Conservation (phyloP, 2,113 vertebrate species). For the Trematomus loennbergii region DNA sequence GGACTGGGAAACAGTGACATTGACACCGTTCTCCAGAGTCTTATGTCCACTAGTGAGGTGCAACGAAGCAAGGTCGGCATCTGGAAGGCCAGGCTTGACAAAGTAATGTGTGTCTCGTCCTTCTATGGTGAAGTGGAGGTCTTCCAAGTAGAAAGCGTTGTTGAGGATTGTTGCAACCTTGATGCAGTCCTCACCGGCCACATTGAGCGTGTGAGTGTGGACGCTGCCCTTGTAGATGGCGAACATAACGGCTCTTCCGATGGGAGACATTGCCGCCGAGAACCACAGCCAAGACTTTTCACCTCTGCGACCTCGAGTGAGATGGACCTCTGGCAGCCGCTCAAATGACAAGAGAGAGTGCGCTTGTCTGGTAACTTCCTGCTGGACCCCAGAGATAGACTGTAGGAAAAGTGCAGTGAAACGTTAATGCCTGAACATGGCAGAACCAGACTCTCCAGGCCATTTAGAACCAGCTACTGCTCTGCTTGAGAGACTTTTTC, state of each 20-base stretch:
- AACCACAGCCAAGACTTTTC: slow-evolving; percentile 98
- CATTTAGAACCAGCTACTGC: slow-evolving; percentile 68
- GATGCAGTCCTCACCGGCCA: slow-evolving; percentile 97
- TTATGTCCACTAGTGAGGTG: slow-evolving; percentile 94
- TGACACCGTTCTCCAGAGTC: slow-evolving; percentile 96
- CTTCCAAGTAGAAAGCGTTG: slow-evolving; percentile 96
- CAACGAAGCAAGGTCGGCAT: slow-evolving; percentile 93
- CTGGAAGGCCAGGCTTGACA: slow-evolving; percentile 94
- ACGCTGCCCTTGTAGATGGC: slow-evolving; percentile 95
- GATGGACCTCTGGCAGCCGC: slow-evolving; percentile 93
- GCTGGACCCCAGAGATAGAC: slow-evolving; percentile 97
- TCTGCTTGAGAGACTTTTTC: slow-evolving; percentile 64
- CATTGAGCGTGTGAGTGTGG: slow-evolving; percentile 94
- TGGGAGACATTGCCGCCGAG: slow-evolving; percentile 92
- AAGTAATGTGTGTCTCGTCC: slow-evolving; percentile 97
- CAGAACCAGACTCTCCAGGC: slow-evolving; percentile 69
- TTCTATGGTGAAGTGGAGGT: slow-evolving; percentile 95
- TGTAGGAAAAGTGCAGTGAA: slow-evolving; percentile 83
- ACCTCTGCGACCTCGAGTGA: slow-evolving; percentile 83
- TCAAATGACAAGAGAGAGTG: slow-evolving; percentile 94
- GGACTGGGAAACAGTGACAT: slow-evolving; percentile 97
- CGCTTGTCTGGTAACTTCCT: slow-evolving; percentile 94
- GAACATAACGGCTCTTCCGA: slow-evolving; percentile 96
- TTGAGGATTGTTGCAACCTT: slow-evolving; percentile 97
- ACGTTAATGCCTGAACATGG: slow-evolving; percentile 79